Base-by-base conservation (phyloP, 2,113 vertebrate genomes). In the Acrocephalus kingi region DNA sequence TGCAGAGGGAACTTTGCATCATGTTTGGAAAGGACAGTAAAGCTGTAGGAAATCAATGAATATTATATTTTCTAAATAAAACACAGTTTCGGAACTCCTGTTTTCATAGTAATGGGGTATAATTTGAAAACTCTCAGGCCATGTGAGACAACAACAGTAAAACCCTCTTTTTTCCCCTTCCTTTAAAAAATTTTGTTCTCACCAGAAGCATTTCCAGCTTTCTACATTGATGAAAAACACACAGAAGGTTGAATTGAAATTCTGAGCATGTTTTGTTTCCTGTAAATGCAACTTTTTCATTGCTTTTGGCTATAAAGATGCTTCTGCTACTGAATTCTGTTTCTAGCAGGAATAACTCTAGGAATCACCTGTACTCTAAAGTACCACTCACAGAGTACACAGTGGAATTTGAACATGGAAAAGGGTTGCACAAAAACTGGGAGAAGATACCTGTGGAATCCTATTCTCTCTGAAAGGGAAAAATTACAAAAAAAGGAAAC, bases 111-210 rank as follows among this genome's bases (percentile, higher is more conserved):
- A 41, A 35, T 18, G 14, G 25, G 18, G 35, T 55, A 27, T 35
- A 46, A 46, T 71, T 62, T 66, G 52, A 59, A 87, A 87, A 30
- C 22, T 49, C 7, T 81, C 22, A 41, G 33, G 20, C 20, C 30
- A 22, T 41, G 35, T 13, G 9, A 45, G 27, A 49, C 13, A 78
- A 31, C 5, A 51, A 17, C 12, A 69, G 68, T 56, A 43, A 84
- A 84, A 62, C 0, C 1, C 1, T 16, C 4, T 27, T 8, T 39
- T 45, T 30, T 0, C 8, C 54, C 5, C 35, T 45, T 52, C 8
- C 10, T 83, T 63, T 51, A 13, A 31, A 77, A 81, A 63, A 56
- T 39, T 2, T 13, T 13, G 1, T 66, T 77, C 33, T 78, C 22
- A 28, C 7, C 41, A 68, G 75, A 59, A 93, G 9, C 19, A 15